phyloP scores from a whole-genome alignment of 1,140 invertebrate species.

The Homalodisca vitripennis region DNA sequence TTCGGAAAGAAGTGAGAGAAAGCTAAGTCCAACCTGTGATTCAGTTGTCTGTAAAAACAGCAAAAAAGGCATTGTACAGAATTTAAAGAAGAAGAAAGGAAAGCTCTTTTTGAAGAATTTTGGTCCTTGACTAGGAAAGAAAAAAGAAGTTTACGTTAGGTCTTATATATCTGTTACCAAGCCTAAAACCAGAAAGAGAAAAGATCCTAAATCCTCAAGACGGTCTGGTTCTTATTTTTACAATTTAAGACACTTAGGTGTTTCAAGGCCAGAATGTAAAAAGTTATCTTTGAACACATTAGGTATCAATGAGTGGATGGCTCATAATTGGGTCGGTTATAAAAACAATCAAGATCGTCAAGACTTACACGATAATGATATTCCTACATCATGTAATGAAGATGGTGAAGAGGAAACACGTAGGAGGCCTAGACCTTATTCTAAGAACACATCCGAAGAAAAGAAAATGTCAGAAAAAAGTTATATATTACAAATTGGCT shows the following conservation, averaged over 20 bases:
- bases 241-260: background rate
- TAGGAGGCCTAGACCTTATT: background rate
- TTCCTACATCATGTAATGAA: background rate
- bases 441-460: background rate
- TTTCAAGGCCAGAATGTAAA: background rate
- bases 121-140: background rate
- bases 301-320: constrained; percentile 9
- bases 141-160: background rate
- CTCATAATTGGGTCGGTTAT: constrained; percentile 9
- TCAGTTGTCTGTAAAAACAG: constrained; percentile 8
- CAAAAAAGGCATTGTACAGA: background rate
- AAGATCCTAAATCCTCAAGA: background rate
- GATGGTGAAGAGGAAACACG: background rate
- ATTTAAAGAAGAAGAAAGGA: background rate
- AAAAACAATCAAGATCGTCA: background rate
- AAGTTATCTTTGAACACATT: too few species aligned
- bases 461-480: background rate
- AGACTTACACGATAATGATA: background rate
- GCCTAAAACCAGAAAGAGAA: background rate
- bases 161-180: background rate
- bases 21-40: background rate
- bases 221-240: background rate
- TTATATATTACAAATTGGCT: background rate
- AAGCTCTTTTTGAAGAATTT: background rate
- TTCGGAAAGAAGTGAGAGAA: too few species aligned